Percentiles rank a stretch among this genome's conserved stretches.
Conservation (phyloP, 2,888 invertebrate genomes). For the Dicyrtoma fusca region DNA sequence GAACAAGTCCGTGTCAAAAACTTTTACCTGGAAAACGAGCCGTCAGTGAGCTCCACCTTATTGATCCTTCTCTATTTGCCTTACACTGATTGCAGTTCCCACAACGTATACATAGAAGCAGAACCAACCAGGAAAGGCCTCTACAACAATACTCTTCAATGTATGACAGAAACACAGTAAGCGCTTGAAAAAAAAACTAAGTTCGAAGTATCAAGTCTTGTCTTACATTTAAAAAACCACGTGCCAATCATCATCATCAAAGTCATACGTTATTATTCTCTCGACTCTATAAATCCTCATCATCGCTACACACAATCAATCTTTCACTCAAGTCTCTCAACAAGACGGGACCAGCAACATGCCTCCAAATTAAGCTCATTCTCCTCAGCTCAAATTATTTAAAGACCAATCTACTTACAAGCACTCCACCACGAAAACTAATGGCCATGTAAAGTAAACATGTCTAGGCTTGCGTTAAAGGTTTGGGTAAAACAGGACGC, state of each 20-base stretch:
- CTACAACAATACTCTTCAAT: too few relatives aligned
- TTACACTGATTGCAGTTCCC: conserved; percentile 32
- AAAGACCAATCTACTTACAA: background rate
- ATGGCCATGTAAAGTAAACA: conserved; percentile 1
- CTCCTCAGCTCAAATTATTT: conserved; percentile 19
- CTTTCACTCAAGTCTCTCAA: conserved; percentile 38
- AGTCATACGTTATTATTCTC: conserved; percentile 38
- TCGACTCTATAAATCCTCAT: conserved; percentile 29
- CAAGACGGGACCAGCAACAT: conserved; percentile 8
- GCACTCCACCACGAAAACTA: background rate
- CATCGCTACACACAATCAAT: conserved; percentile 39
- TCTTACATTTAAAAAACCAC: conserved; percentile 37
- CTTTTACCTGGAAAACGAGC: conserved; percentile 48
- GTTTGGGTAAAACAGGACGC: too few relatives aligned
- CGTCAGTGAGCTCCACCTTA: conserved; percentile 51
- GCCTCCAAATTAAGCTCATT: conserved; percentile 1
- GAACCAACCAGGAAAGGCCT: too few relatives aligned
- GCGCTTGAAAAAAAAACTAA: background rate
- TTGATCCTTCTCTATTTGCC: conserved; percentile 37
- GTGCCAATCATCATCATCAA: conserved; percentile 52
- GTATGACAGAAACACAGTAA: background rate
- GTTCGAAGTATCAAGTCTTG: background rate
- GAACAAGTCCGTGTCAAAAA: conserved; percentile 42
- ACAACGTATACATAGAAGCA: background rate
- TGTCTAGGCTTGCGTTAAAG: background rate